Percentiles rank a stretch among this genome's conserved stretches.
Evolutionary conservation across 2,113 vertebrate species (phyloP).

Genomic region (Chaenogobius annularis): DNA sequence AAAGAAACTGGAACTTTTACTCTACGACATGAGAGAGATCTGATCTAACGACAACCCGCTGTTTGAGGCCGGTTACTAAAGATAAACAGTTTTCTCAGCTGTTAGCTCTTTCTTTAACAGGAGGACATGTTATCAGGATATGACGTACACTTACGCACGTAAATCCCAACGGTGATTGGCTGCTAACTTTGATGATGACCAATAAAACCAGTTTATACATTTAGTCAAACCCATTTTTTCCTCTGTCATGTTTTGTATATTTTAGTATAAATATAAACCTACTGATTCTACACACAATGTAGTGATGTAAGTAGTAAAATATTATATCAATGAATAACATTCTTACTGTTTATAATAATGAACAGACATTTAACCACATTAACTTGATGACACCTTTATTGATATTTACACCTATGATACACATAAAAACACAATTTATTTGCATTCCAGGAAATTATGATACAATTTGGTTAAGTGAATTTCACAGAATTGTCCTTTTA

Average conservation of each 20-base stretch:
- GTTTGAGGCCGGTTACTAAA: constrained; percentile 45
- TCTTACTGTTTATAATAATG: not conserved
- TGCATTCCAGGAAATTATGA: constrained; percentile 67
- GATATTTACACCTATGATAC: constrained; percentile 75
- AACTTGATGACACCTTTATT: constrained; percentile 72
- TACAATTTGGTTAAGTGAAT: constrained; percentile 71
- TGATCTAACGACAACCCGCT: constrained; percentile 22
- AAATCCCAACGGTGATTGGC: constrained; percentile 41
- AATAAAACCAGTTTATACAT: constrained; percentile 2
- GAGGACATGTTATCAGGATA: constrained; percentile 55
- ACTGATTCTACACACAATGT: not conserved
- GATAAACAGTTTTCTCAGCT: constrained; percentile 42
- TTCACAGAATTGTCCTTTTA: constrained; percentile 66
- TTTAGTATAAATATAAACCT: not conserved
- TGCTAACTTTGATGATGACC: not conserved
- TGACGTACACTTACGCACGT: constrained; percentile 45
- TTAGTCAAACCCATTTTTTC: not conserved
- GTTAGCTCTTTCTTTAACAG: constrained; percentile 54
- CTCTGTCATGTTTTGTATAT: not conserved
- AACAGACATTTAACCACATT: constrained; percentile 14
- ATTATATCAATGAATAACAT: not conserved
- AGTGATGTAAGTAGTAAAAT: not conserved
- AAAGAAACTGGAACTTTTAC: not conserved
- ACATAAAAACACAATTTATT: constrained; percentile 71
- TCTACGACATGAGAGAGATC: not conserved